Evolutionary conservation across 2,113 vertebrate genomes (phyloP).

Genomic region (Phycodurus eques): DNA sequence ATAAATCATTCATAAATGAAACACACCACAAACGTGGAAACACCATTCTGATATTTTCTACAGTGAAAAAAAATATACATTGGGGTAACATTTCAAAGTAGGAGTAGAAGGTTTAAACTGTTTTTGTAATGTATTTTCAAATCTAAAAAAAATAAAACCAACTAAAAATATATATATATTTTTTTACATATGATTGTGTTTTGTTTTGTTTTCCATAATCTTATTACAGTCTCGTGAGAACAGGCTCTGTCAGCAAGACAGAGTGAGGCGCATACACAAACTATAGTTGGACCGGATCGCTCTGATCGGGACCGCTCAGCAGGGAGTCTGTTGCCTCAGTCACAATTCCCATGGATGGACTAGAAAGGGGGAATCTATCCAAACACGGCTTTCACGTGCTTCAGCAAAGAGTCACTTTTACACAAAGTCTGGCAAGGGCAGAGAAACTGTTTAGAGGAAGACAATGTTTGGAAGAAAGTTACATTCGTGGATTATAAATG

Average conservation of each 20-base stretch:
- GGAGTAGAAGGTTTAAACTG: not conserved
- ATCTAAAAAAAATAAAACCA: not conserved
- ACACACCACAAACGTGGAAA: not conserved
- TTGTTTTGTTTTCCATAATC: not conserved
- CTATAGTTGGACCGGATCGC: slow-evolving; percentile 31
- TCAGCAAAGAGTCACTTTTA: slow-evolving; percentile 1
- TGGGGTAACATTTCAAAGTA: not conserved
- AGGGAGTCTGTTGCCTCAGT: slow-evolving; percentile 51
- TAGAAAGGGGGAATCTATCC: slow-evolving; percentile 30
- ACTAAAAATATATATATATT: not conserved
- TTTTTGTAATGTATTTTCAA: not conserved
- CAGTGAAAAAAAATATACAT: not conserved
- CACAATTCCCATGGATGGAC: slow-evolving; percentile 51
- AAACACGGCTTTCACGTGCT: slow-evolving; percentile 15
- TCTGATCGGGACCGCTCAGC: slow-evolving; percentile 46
- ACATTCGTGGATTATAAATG: not conserved
- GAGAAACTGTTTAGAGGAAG: slow-evolving; percentile 1
- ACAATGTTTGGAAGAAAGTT: not conserved
- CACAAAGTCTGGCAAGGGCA: slow-evolving; percentile 3
- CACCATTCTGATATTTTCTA: not conserved
- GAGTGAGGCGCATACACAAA: slow-evolving; percentile 8
- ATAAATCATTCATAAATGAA: not conserved
- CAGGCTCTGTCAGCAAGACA: not conserved
- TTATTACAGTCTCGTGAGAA: not conserved
- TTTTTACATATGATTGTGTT: not conserved